These are phyloP conservation scores for Camponotus fellah DNA, from an alignment of 2,888 invertebrate genomes.

Conservation along the genomic window DNA sequence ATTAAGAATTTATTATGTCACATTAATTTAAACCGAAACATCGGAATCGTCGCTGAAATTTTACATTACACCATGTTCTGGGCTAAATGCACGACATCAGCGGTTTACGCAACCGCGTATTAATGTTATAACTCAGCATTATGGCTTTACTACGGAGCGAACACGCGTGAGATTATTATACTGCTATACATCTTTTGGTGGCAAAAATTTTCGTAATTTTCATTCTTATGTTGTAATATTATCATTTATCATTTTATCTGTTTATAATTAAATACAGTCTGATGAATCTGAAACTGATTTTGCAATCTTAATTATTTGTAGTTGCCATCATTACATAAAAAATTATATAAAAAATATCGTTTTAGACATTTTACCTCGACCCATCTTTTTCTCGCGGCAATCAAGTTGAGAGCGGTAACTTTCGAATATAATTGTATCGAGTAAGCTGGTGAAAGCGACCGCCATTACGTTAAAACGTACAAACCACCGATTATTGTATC, in stretches of 20 bases:
- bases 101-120: constrained; percentile 40
- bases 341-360: background rate
- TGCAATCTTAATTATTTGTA: constrained; percentile 16
- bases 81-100: background rate
- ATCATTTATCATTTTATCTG: background rate
- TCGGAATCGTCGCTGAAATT: constrained; percentile 25
- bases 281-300: background rate
- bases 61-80: background rate
- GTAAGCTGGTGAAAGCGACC: constrained; percentile 33
- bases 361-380: constrained; percentile 9
- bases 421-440: constrained; percentile 31
- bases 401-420: constrained; percentile 15
- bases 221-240: constrained; percentile 27
- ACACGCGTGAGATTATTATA: background rate
- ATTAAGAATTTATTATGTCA: background rate
- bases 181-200: background rate
- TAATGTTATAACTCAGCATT: constrained; percentile 27
- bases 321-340: background rate
- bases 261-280: background rate
- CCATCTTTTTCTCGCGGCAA: constrained; percentile 7
- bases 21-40: background rate
- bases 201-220: constrained; percentile 31
- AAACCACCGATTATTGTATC: constrained; percentile 8
- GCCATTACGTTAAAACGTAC: background rate
- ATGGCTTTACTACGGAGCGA: background rate